Evolutionary conservation across 2,888 invertebrate genomes (phyloP), one percentile per base, ranked within the genome.

Genomic region (Mactromeris polynyma): DNA sequence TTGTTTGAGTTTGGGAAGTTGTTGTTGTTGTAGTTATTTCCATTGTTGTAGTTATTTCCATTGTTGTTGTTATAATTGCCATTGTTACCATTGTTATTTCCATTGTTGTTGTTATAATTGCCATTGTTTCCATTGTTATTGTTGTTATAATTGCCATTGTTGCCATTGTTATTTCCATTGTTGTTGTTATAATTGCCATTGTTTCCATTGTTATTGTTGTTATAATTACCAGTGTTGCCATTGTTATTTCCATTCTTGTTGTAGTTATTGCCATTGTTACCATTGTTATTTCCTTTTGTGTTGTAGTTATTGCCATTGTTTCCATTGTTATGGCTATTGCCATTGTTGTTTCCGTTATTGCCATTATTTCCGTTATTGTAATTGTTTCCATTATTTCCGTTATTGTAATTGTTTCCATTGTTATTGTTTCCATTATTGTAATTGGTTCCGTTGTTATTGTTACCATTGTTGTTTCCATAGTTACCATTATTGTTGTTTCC

Each of bases 281-380:
- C 58, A n/a, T n/a, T 58, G n/a, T 78, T n/a, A 38, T 78, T 78
- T 38, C 78, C 40, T n/a, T n/a, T n/a, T n/a, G n/a, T n/a, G n/a
- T n/a, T n/a, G n/a, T n/a, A n/a, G n/a, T 38, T 78, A 78, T 78
- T 78, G 78, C 78, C 40, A 40, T 40, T 40, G 38, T 17, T 40
- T 40, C 38, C 40, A 38, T n/a, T 78, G 51, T 54, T 81, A 19
- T 26, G 11, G 31, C 17, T 51, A 51, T 54, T 81, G 14, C 46
- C 46, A 19, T 17, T 51, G 81, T 17, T 51, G 81, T 42, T 81
- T 6, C 42, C 42, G 3, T 14, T 6, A 19, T 54, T 81, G 26
- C 31, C 36, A 81, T 46, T n/a, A 9, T 42, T 46, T 6, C 46
- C 42, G 36, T 33, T 81, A 19, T 33, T 42, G 2, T 26, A n/a